Conservation (phyloP, 2,797 vertebrate genomes). For the Vultur gryphus region DNA sequence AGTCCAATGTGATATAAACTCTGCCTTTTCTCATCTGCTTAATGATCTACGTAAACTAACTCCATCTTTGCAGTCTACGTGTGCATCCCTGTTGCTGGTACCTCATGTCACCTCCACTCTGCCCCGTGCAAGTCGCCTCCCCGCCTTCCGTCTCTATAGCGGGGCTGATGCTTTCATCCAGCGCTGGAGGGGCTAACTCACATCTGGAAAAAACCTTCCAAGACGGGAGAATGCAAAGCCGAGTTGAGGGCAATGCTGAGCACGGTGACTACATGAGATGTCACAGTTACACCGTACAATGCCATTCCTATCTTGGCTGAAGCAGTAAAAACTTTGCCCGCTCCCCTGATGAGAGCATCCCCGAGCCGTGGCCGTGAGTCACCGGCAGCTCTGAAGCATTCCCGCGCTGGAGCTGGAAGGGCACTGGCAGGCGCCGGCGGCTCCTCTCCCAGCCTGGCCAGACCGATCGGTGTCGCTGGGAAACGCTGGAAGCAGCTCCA, state of each 20-base stretch:
- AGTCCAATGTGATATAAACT: not conserved
- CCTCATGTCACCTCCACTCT: not conserved
- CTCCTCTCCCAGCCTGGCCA: no score
- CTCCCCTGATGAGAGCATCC: no score
- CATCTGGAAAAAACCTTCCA: not conserved
- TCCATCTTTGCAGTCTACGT: accelerated
- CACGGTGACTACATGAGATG: accelerated
- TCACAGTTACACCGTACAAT: accelerated
- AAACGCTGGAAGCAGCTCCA: not conserved
- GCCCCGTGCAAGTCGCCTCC: not conserved
- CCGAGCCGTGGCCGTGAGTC: no score
- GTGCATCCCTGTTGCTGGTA: not conserved
- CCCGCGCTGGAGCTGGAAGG: no score
- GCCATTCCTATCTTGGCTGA: not conserved
- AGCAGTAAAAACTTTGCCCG: no score
- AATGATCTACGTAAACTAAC: not conserved
- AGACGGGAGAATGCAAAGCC: not conserved
- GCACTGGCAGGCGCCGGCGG: no score
- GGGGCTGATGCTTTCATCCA: not conserved
- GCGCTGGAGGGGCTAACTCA: accelerated
- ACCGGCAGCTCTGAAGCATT: no score
- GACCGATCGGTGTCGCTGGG: accelerated
- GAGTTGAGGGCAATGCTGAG: not conserved
- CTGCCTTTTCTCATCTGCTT: not conserved
- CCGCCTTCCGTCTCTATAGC: accelerated